Evolutionary conservation across 1,140 invertebrate genomes (phyloP), one percentile per base, ranked within the genome.

Genomic region (Pseudoatta argentina): DNA sequence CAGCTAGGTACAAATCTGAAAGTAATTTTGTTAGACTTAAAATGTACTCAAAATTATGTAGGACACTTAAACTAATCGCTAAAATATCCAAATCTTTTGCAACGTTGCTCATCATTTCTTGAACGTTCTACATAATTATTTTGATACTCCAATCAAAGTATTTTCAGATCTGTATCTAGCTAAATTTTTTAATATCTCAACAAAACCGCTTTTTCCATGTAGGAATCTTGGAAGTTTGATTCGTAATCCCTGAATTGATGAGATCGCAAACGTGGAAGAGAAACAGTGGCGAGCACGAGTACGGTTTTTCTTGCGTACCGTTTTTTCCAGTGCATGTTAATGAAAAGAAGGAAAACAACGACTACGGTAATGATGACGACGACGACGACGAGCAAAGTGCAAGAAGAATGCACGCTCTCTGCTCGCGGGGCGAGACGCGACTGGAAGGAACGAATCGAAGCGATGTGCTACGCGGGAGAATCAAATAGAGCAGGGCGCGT

Each of bases 361-460:
- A 77, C 12, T 34, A 48, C 6, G 8, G n/a, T 8, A 21, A 55
- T 24, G n/a, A 67, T n/a, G 30, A 78, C 24, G 44, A 30, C 39
- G 18, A 66, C 27, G 21, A 39, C 44, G 21, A 81, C 27, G 44
- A 73, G 78, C 21, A 21, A 18, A 34, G 18, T 34, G 6, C 76
- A 21, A 83, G 44, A 57, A 79, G 73, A 89, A 27, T 34, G 48
- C 69, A 55, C 57, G 57, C 76, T 90, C 59, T 10, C 86, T 71
- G 88, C 63, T 87, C 85, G 88, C 87, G 83, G 76, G 81, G 79
- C 88, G 79, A 88, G 87, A 89, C 90, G 92, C 91, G 92, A 93
- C 91, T 89, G 88, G 85, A 85, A 89, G 79, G 86, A 89, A 85
- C 86, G 88, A 92, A 88, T 91, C 92, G 91, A 93, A 92, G 39